Evolutionary conservation across 2,888 invertebrate genomes (phyloP).

Genomic region (Fabriciana adippe): DNA sequence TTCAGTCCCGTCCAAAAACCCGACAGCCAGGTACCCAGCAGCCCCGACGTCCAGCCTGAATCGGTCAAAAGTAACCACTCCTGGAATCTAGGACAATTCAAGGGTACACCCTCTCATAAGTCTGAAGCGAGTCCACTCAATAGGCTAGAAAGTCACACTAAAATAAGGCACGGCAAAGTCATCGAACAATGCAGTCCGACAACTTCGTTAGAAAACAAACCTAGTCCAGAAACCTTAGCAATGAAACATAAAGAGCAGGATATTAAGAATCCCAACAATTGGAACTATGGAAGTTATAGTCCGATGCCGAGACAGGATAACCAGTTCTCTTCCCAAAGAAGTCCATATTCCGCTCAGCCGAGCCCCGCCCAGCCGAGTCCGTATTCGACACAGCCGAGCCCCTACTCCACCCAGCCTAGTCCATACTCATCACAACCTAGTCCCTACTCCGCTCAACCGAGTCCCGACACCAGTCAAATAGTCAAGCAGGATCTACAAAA

Average conservation of each 20-base stretch:
- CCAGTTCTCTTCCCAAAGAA: constrained; percentile 73
- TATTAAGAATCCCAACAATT: constrained; percentile 69
- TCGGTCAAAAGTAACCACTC: constrained; percentile 61
- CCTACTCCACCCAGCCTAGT: constrained; percentile 75
- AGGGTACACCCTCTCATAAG: constrained; percentile 72
- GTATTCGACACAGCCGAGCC: constrained; percentile 73
- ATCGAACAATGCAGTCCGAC: constrained; percentile 77
- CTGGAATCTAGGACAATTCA: constrained; percentile 72
- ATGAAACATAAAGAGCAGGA: constrained; percentile 59
- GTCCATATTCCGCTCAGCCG: constrained; percentile 76
- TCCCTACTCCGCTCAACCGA: constrained; percentile 75
- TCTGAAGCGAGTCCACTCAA: constrained; percentile 76
- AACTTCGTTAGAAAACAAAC: constrained; percentile 73
- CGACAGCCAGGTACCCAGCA: constrained; percentile 74
- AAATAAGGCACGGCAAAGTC: constrained; percentile 69
- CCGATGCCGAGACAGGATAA: constrained; percentile 75
- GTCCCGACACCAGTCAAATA: constrained; percentile 77
- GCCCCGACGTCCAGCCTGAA: constrained; percentile 68
- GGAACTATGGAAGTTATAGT: constrained; percentile 74
- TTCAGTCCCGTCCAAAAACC: constrained; percentile 75
- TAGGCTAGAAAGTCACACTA: constrained; percentile 68
- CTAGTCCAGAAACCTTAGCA: constrained; percentile 67
- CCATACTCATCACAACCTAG: constrained; percentile 75
- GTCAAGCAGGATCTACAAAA: constrained; percentile 71
- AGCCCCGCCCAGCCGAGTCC: constrained; percentile 78